A percentile compares a stretch with the other conserved stretches of the same genome.
phyloP scores from a whole-genome alignment of 1,140 invertebrate genomes.

The Bombus haemorrhoidalis region DNA sequence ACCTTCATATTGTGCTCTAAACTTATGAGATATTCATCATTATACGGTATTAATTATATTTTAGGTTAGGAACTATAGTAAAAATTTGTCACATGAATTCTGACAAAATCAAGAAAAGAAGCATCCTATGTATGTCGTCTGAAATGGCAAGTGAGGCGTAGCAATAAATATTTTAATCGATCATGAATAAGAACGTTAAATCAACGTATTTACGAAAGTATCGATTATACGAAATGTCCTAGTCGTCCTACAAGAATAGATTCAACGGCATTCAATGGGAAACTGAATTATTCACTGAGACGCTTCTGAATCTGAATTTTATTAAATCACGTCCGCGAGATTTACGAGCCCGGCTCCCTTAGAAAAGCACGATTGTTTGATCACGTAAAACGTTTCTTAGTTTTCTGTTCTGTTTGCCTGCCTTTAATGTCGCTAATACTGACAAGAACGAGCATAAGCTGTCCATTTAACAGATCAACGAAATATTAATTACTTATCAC shows the following conservation, averaged over 20 bases:
- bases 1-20: not conserved
- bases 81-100: not conserved
- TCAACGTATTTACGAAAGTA: constrained; percentile 11
- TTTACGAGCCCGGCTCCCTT: not conserved
- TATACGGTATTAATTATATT: not conserved
- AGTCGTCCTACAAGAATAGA: constrained; percentile 21
- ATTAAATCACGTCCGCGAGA: constrained; percentile 50
- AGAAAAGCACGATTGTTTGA: constrained; percentile 28
- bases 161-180: constrained; percentile 45
- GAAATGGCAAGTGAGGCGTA: no score
- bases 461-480: not conserved
- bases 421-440: not conserved
- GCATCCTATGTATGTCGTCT: not conserved
- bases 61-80: not conserved
- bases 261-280: not conserved
- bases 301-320: constrained; percentile 56
- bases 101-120: not conserved
- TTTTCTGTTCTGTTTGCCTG: not conserved
- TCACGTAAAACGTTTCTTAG: constrained; percentile 28
- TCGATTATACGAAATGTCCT: constrained; percentile 31
- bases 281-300: constrained; percentile 42
- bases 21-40: not conserved
- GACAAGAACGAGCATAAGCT: not conserved
- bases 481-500: not conserved
- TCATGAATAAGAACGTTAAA: constrained; percentile 6